phyloP scores from a whole-genome alignment of 2,797 vertebrate species.

The Ptychobarbus kaznakovi region DNA sequence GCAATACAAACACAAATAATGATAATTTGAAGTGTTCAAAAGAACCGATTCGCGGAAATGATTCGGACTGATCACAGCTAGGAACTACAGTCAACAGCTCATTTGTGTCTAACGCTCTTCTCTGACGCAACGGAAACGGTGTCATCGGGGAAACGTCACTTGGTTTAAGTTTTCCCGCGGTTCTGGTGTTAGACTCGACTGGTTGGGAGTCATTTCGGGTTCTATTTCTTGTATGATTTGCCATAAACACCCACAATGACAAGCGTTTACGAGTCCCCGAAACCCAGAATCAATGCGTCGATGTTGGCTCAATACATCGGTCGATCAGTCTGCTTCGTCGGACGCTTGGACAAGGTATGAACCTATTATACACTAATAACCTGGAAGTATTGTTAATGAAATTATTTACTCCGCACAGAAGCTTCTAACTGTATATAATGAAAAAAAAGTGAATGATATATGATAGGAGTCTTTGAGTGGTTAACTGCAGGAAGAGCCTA shows the following conservation, averaged over 20 bases:
- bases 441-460: too few relatives aligned
- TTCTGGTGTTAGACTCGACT: not conserved
- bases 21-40: not conserved
- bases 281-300: conserved; percentile 79
- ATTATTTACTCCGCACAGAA: not conserved
- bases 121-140: not conserved
- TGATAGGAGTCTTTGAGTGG: not conserved
- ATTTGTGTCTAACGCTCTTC: conserved; percentile 24
- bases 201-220: not conserved
- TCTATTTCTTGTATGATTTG: not conserved
- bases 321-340: conserved; percentile 86
- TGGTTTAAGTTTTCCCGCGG: conserved; percentile 64
- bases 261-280: conserved; percentile 78
- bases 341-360: conserved; percentile 87
- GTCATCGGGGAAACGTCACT: not conserved
- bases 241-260: conserved; percentile 71
- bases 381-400: not conserved
- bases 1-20: too few relatives aligned
- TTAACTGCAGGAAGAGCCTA: too few relatives aligned
- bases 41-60: not conserved
- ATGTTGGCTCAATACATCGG: conserved; percentile 83
- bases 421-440: not conserved
- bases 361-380: not conserved
- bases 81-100: not conserved
- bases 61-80: not conserved